These are phyloP conservation scores for Holcopasites calliopsidis DNA, from an alignment of 1,140 invertebrate species.

Conservation along the genomic window DNA sequence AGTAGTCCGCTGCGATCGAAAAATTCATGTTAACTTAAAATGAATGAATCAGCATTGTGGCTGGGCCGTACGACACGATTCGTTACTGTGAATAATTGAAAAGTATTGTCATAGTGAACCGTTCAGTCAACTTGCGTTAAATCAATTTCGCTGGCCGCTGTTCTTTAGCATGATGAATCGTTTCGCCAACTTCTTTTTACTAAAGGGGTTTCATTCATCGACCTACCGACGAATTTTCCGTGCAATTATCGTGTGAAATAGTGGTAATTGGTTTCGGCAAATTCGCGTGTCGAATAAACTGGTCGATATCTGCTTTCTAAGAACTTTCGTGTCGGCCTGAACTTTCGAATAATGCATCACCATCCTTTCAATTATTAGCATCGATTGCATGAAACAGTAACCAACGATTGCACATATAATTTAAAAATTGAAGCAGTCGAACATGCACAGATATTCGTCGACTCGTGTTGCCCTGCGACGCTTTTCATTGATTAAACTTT, in stretches of 20 bases:
- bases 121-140: background rate
- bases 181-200: too few relatives aligned
- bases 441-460: background rate
- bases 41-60: background rate
- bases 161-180: too few relatives aligned
- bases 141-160: too few relatives aligned
- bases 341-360: constrained; percentile 18
- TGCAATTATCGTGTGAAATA: constrained; percentile 15
- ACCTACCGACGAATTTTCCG: background rate
- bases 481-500: too few relatives aligned
- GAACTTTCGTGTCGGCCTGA: constrained; percentile 20
- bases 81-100: constrained; percentile 6
- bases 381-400: background rate
- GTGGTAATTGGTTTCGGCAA: background rate
- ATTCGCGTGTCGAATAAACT: constrained; percentile 26
- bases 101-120: background rate
- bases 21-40: background rate
- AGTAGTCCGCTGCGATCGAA: too few relatives aligned
- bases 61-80: background rate
- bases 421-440: background rate
- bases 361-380: background rate
- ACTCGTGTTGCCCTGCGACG: too few relatives aligned
- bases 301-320: constrained; percentile 11
- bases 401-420: background rate
- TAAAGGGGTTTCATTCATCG: background rate